phyloP scores from a whole-genome alignment of 2,113 vertebrate genomes.

The Ctenodactylus gundi region DNA sequence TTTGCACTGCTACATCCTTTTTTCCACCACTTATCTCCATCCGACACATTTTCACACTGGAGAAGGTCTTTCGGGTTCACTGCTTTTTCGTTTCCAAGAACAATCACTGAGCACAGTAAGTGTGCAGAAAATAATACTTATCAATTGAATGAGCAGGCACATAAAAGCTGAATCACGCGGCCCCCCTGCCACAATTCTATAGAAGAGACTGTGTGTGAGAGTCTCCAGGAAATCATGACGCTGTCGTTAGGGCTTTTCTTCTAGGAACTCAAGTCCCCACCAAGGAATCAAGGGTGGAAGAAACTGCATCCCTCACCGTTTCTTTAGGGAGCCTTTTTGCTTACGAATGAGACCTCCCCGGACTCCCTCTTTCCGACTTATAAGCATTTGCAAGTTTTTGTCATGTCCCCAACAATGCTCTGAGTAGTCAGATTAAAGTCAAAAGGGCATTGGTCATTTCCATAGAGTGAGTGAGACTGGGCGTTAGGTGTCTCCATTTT shows the following conservation, averaged over 20 bases:
- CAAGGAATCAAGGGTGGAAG: background rate
- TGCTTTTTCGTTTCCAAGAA: background rate
- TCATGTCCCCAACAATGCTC: background rate
- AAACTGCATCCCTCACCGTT: background rate
- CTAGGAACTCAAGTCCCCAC: background rate
- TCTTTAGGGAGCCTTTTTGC: background rate
- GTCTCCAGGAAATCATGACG: background rate
- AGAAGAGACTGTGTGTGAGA: background rate
- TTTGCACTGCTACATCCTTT: background rate
- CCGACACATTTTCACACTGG: background rate
- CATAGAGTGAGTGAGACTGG: background rate
- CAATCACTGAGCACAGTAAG: background rate
- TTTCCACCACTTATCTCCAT: background rate
- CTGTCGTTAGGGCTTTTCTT: background rate
- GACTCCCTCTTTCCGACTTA: background rate
- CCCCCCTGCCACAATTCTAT: background rate
- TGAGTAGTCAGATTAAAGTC: background rate
- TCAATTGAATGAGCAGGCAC: background rate
- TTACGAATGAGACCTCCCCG: fast-evolving
- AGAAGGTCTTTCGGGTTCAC: background rate
- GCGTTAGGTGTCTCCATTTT: background rate
- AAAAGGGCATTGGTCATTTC: background rate
- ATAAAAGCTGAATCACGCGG: background rate
- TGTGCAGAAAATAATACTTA: background rate
- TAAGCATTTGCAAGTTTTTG: background rate